Evolutionary conservation across 2,797 vertebrate genomes (phyloP).

Genomic region (Danionella dracula): DNA sequence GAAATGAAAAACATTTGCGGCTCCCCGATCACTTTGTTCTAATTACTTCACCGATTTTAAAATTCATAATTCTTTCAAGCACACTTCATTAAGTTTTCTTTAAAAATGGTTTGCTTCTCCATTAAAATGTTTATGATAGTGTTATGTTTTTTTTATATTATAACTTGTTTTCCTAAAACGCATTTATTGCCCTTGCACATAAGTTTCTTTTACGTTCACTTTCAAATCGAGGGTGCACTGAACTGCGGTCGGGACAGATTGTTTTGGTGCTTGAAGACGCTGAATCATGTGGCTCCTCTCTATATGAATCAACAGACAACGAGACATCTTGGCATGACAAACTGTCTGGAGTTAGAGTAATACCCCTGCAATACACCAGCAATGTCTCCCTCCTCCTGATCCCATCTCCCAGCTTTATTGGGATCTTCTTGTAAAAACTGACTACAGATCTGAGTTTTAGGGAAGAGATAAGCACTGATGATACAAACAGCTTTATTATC

Average conservation of each 20-base stretch:
- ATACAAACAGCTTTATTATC: background rate
- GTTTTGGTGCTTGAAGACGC: slow-evolving; percentile 17
- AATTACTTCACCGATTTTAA: too few species aligned
- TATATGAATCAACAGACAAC: slow-evolving; percentile 45
- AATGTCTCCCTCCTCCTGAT: slow-evolving; percentile 30
- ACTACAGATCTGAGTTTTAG: slow-evolving; percentile 7
- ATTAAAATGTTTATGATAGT: too few species aligned
- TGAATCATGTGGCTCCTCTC: slow-evolving; percentile 27
- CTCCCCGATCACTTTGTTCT: too few species aligned
- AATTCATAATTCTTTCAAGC: too few species aligned
- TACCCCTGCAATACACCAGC: slow-evolving; percentile 33
- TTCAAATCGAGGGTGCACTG: background rate
- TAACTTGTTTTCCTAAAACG: too few species aligned
- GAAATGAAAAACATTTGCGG: too few species aligned
- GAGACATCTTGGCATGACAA: slow-evolving; percentile 34
- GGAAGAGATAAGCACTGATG: slow-evolving; percentile 1
- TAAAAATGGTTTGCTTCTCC: too few species aligned
- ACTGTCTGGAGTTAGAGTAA: slow-evolving; percentile 33
- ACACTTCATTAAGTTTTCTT: too few species aligned
- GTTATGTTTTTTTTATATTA: too few species aligned
- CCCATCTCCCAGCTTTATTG: slow-evolving; percentile 8
- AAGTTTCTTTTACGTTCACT: too few species aligned
- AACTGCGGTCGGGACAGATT: slow-evolving; percentile 14
- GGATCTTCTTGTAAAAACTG: slow-evolving; percentile 11
- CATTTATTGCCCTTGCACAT: too few species aligned